phyloP scores from a whole-genome alignment of 2,113 vertebrate species.

The Tympanuchus pallidicinctus region DNA sequence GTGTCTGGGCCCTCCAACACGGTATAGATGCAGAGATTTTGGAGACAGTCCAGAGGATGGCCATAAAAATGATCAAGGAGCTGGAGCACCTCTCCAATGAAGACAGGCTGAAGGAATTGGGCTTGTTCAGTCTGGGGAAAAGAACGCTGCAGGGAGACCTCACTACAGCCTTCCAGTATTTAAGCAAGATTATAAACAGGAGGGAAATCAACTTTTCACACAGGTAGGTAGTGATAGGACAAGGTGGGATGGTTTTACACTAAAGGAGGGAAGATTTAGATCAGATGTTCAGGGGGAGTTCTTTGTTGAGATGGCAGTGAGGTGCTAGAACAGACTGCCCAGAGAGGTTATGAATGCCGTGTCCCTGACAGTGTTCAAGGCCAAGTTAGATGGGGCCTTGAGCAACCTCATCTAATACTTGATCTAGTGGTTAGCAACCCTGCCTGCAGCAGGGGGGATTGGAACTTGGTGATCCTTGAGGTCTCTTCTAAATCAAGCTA shows the following conservation, averaged over 20 bases:
- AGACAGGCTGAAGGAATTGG: no score
- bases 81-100: neutral
- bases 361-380: neutral
- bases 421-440: neutral
- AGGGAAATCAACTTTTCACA: neutral
- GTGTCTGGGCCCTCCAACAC: neutral
- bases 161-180: neutral
- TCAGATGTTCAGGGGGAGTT: neutral
- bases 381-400: neutral
- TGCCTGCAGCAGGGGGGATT: neutral
- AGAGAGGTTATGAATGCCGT: neutral
- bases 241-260: neutral
- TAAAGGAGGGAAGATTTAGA: neutral
- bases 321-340: neutral
- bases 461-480: neutral
- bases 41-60: neutral
- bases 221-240: neutral
- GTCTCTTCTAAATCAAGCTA: neutral
- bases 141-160: neutral
- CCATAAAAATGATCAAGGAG: neutral
- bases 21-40: neutral
- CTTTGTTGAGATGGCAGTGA: neutral
- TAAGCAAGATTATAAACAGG: neutral
- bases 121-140: neutral
- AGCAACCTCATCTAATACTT: neutral